phyloP scores from a whole-genome alignment of 2,888 invertebrate species.

The Ichneumoninae sp. region DNA sequence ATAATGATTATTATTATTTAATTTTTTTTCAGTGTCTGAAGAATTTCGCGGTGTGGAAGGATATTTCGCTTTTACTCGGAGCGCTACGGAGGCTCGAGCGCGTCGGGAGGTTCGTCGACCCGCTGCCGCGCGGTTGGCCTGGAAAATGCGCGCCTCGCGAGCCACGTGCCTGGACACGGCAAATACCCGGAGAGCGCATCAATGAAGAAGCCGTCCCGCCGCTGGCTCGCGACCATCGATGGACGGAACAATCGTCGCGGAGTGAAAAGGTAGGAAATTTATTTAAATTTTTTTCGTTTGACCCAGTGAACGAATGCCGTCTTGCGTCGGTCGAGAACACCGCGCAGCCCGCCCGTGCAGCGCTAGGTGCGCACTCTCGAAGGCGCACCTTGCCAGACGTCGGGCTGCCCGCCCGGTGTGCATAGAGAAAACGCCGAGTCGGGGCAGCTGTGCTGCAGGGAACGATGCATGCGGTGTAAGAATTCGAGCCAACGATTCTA shows the following conservation, averaged over 20 bases:
- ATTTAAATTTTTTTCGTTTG: slow-evolving; percentile 62
- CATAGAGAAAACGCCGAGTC: slow-evolving; percentile 42
- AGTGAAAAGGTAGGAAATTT: slow-evolving; percentile 60
- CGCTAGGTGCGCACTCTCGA: slow-evolving; percentile 24
- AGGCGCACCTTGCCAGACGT: slow-evolving; percentile 34
- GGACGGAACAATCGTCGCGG: slow-evolving; percentile 15
- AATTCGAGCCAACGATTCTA: slow-evolving; percentile 61
- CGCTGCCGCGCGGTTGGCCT: slow-evolving; percentile 51
- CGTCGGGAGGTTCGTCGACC: slow-evolving; percentile 53
- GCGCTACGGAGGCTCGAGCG: slow-evolving; percentile 26
- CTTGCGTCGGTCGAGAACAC: not conserved
- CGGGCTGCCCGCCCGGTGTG: not conserved
- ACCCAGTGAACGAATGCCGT: slow-evolving; percentile 51
- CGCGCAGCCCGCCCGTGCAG: not conserved
- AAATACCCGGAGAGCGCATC: not conserved
- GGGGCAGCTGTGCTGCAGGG: not conserved
- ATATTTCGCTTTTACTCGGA: slow-evolving; percentile 61
- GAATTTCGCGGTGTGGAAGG: slow-evolving; percentile 34
- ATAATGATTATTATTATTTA: not conserved
- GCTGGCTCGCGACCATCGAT: slow-evolving; percentile 16
- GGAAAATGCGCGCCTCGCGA: slow-evolving; percentile 39
- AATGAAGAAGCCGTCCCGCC: not conserved
- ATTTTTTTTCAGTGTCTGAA: slow-evolving; percentile 4
- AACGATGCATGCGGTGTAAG: slow-evolving; percentile 14
- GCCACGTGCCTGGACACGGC: slow-evolving; percentile 26